Conservation (phyloP, 2,888 invertebrate species). For the Sepiola atlantica region DNA sequence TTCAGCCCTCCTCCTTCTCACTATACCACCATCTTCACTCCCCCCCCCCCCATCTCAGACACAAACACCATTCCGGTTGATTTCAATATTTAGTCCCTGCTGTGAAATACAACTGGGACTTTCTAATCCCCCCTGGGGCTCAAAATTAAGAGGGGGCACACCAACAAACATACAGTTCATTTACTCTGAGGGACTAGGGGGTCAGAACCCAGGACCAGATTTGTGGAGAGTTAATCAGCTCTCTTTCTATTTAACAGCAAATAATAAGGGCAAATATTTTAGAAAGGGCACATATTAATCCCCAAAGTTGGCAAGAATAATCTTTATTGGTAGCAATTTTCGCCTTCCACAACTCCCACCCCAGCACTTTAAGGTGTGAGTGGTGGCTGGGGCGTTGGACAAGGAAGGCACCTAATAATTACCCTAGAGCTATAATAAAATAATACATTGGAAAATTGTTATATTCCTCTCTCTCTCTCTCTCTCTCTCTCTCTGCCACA, state of each 20-base stretch:
- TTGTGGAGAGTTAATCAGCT: not conserved
- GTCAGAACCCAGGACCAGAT: not conserved
- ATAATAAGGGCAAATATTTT: not conserved
- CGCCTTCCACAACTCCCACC: not conserved
- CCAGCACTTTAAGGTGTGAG: too few relatives aligned
- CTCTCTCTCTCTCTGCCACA: too few relatives aligned
- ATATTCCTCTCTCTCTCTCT: not conserved
- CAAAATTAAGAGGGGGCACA: not conserved
- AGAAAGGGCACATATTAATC: conserved; percentile 7
- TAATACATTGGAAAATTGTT: not conserved
- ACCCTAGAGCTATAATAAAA: not conserved
- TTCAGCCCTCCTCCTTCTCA: not conserved
- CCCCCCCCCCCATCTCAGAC: not conserved
- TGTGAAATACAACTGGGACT: not conserved
- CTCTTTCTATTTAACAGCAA: not conserved
- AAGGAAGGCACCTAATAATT: not conserved
- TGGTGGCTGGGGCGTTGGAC: not conserved
- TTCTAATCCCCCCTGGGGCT: not conserved
- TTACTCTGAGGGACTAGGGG: not conserved
- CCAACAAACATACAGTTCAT: conserved; percentile 4
- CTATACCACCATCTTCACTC: too few relatives aligned
- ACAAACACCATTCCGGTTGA: not conserved
- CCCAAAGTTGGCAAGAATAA: not conserved
- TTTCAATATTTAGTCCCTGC: conserved; percentile 14
- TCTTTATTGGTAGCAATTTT: not conserved